phyloP scores from a whole-genome alignment of 2,113 vertebrate species.

The Lipophrys pholis region DNA sequence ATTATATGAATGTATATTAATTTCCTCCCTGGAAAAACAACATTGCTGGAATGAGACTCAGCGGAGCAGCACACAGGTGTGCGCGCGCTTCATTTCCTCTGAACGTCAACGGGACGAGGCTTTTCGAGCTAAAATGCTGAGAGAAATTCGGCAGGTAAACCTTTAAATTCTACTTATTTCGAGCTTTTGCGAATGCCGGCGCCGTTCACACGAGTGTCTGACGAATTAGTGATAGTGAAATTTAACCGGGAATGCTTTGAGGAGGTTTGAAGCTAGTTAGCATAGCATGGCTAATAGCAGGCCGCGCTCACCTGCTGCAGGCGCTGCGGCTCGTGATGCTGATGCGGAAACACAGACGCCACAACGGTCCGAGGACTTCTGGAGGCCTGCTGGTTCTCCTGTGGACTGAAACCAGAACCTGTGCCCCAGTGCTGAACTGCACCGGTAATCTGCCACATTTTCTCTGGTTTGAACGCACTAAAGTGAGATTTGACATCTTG shows the following conservation, averaged over 20 bases:
- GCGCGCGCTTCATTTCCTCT: no score
- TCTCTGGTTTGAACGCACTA: no score
- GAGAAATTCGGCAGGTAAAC: constrained; percentile 62
- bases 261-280: background rate
- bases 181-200: background rate
- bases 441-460: constrained; percentile 50
- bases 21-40: no score
- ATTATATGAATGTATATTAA: no score
- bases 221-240: background rate
- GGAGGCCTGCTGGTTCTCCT: constrained; percentile 73
- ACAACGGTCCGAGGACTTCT: background rate
- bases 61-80: no score
- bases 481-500: no score
- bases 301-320: constrained; percentile 24
- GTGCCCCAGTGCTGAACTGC: constrained; percentile 37
- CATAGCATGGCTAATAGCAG: background rate
- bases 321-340: constrained; percentile 59
- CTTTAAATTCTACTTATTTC: background rate
- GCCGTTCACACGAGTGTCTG: background rate
- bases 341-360: constrained; percentile 28
- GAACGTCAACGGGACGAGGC: no score
- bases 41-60: no score
- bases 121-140: constrained; percentile 38
- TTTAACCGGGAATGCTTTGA: background rate
- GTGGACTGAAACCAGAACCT: constrained; percentile 37